Percentiles rank a stretch among this genome's conserved stretches.
Conservation (phyloP, 2,113 vertebrate species). For the Colistium nudipinnis region DNA sequence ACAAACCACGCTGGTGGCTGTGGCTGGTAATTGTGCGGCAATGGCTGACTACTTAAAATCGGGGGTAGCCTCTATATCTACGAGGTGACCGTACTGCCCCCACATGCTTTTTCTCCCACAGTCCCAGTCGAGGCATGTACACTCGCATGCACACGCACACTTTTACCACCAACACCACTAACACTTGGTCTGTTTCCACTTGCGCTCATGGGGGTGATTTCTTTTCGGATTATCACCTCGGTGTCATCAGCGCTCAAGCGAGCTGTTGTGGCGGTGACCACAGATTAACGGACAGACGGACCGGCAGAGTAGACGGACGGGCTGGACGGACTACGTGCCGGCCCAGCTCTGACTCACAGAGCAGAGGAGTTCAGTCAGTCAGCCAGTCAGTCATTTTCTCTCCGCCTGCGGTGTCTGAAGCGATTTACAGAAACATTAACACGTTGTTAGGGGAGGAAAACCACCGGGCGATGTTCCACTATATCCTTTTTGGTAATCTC, state of each 20-base stretch:
- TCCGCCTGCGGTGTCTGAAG: conserved; percentile 59
- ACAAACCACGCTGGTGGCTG: not conserved
- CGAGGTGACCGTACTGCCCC: not conserved
- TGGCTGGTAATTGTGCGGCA: not conserved
- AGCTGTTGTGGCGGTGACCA: conserved; percentile 44
- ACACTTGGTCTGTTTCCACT: conserved; percentile 42
- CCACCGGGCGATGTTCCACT: conserved; percentile 47
- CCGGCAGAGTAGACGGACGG: conserved; percentile 24
- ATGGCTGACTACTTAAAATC: not conserved
- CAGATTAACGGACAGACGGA: conserved; percentile 40
- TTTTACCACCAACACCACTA: conserved; percentile 35
- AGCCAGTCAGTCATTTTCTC: conserved; percentile 53
- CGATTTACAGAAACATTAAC: conserved; percentile 66
- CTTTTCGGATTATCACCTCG: conserved; percentile 60
- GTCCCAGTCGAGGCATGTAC: not conserved
- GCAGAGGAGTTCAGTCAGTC: conserved; percentile 47
- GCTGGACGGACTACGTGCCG: conserved; percentile 4
- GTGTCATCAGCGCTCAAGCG: conserved; percentile 42
- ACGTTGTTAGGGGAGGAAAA: conserved; percentile 54
- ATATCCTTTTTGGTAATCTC: conserved; percentile 58
- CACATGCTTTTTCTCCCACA: conserved; percentile 12
- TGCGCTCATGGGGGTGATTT: conserved; percentile 39
- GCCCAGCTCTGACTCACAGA: conserved; percentile 52
- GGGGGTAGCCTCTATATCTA: not conserved
- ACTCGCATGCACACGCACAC: conserved; percentile 13